Percentiles rank a stretch among this genome's conserved stretches.
Conservation (phyloP, 2,113 vertebrate genomes). For the Poeciliopsis turrubarensis region DNA sequence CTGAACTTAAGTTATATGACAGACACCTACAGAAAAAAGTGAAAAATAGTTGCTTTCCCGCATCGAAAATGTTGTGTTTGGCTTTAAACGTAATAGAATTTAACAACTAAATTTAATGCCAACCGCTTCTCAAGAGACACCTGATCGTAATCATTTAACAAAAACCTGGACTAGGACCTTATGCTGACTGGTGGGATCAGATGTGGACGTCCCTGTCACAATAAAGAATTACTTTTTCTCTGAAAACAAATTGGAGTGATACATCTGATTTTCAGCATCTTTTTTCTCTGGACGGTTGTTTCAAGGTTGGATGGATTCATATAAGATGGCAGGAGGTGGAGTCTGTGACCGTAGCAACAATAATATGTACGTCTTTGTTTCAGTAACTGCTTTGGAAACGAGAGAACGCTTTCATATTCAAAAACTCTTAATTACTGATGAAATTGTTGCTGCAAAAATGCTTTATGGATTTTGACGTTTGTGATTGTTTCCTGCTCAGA, state of each 20-base stretch:
- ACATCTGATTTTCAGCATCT: background rate
- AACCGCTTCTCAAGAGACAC: background rate
- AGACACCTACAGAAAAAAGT: background rate
- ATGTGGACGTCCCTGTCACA: no score
- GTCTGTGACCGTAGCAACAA: background rate
- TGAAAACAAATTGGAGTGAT: no score
- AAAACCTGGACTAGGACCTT: background rate
- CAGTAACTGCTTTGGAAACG: background rate
- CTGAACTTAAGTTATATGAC: background rate
- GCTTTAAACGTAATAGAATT: background rate
- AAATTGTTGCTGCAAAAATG: no score
- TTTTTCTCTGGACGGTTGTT: background rate
- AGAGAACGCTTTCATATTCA: background rate
- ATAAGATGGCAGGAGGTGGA: background rate
- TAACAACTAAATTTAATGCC: background rate
- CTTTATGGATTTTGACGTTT: background rate
- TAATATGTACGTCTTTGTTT: background rate
- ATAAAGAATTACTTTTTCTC: no score
- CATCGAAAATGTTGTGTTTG: no score
- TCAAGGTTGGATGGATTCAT: background rate
- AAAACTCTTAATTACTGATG: background rate
- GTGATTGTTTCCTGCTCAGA: background rate
- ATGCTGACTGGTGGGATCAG: background rate
- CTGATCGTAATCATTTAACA: background rate
- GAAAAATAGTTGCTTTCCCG: background rate